These are phyloP conservation scores for Sclerurus mexicanus DNA, from an alignment of 2,113 vertebrate species.

Conservation along the genomic window DNA sequence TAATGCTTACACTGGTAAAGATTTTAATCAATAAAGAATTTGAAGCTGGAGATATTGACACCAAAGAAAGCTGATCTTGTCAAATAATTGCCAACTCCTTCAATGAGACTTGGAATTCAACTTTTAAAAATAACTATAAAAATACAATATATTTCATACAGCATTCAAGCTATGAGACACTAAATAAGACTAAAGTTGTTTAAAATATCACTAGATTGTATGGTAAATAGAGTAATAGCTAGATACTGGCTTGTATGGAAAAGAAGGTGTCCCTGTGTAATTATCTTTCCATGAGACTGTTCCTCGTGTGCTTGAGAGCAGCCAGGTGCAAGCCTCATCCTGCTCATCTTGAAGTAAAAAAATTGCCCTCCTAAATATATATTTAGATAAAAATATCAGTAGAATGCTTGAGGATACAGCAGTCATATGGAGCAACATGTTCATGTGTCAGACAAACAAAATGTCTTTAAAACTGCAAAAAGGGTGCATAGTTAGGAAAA, in stretches of 20 bases:
- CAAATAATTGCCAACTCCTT: not conserved
- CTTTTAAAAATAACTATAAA: not conserved
- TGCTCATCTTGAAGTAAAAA: not conserved
- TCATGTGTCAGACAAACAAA: not conserved
- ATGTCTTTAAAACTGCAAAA: not conserved
- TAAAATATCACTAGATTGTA: not conserved
- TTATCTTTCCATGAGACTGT: not conserved
- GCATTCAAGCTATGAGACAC: not conserved
- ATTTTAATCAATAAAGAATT: not conserved
- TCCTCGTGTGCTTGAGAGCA: not conserved
- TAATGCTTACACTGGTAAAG: not conserved
- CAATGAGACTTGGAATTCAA: not conserved
- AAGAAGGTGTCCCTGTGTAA: not conserved
- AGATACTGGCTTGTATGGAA: not conserved
- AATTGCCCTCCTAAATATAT: not conserved
- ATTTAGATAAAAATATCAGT: not conserved
- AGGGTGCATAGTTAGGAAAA: not conserved
- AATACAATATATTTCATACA: not conserved
- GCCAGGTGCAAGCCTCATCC: not conserved
- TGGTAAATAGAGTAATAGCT: not conserved
- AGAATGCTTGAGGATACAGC: not conserved
- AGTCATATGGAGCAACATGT: not conserved
- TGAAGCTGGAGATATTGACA: not conserved
- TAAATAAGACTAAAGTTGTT: not conserved
- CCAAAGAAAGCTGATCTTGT: not conserved